A percentile compares a stretch with the other conserved stretches of the same genome.
These are phyloP conservation scores for Biston stratarius DNA, from an alignment of 2,888 invertebrate genomes.

Conservation along the genomic window DNA sequence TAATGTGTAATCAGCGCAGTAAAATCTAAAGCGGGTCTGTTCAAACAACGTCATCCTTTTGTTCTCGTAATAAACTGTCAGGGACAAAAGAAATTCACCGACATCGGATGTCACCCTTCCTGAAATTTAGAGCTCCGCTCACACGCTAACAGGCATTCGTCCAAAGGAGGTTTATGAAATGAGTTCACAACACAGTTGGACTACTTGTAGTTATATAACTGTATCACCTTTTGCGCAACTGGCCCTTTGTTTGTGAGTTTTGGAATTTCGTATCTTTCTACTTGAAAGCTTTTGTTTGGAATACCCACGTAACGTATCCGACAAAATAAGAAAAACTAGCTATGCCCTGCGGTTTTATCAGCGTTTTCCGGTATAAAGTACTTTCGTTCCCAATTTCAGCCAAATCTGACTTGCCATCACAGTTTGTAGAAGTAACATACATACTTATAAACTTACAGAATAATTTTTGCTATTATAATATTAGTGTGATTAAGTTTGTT, in stretches of 20 bases:
- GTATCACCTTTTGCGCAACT: constrained; percentile 48
- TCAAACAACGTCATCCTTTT: constrained; percentile 75
- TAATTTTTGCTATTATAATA: no score
- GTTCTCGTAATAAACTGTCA: constrained; percentile 81
- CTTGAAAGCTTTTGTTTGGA: constrained; percentile 26
- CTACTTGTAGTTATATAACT: constrained; percentile 47
- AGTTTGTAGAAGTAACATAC: no score
- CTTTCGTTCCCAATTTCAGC: no score
- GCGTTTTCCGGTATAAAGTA: no score
- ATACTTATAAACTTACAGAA: no score
- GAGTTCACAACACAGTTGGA: constrained; percentile 50
- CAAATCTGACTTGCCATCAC: no score
- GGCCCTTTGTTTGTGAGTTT: constrained; percentile 34
- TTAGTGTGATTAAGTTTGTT: background rate
- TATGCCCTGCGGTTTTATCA: no score
- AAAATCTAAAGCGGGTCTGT: constrained; percentile 75
- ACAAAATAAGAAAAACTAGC: background rate
- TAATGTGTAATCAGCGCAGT: constrained; percentile 75
- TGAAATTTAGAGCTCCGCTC: constrained; percentile 65
- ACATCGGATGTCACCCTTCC: constrained; percentile 69
- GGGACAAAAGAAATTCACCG: constrained; percentile 77
- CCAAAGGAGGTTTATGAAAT: constrained; percentile 63
- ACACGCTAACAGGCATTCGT: constrained; percentile 57
- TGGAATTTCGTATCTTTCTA: constrained; percentile 27
- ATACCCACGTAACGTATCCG: constrained; percentile 9